A percentile compares a stretch with the other conserved stretches of the same genome.
Evolutionary conservation across 2,113 vertebrate genomes (phyloP).

Genomic region (Ceyx melanurus): DNA sequence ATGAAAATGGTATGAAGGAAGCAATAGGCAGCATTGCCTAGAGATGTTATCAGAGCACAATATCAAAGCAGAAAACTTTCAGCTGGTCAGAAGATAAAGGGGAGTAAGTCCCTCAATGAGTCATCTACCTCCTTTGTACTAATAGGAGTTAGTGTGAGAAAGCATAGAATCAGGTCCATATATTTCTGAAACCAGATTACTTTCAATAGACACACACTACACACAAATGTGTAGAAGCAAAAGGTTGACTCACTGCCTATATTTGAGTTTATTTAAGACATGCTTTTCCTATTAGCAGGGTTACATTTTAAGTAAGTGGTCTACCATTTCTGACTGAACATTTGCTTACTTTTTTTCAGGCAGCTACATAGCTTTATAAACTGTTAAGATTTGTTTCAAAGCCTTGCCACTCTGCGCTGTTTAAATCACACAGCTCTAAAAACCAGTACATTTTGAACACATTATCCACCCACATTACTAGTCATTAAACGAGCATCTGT

Average conservation of each 20-base stretch:
- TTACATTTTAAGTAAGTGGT: slow-evolving; percentile 74
- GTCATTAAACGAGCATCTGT: slow-evolving; percentile 53
- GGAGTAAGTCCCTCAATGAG: background rate
- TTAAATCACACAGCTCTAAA: slow-evolving; percentile 52
- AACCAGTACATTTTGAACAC: slow-evolving; percentile 61
- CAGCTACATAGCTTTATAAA: slow-evolving; percentile 71
- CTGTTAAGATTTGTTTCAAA: slow-evolving; percentile 62
- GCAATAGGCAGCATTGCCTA: background rate
- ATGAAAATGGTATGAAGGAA: background rate
- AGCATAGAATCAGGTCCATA: background rate
- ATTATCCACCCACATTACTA: slow-evolving; percentile 19
- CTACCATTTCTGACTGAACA: slow-evolving; percentile 69
- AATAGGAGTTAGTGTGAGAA: background rate
- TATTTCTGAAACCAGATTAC: slow-evolving; percentile 31
- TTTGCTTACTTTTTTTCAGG: slow-evolving; percentile 63
- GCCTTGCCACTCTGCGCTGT: slow-evolving; percentile 20
- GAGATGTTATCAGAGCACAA: background rate
- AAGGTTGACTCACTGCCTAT: slow-evolving; percentile 46
- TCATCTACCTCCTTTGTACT: background rate
- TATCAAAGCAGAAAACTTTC: background rate
- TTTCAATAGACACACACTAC: background rate
- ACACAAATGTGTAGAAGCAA: slow-evolving; percentile 21
- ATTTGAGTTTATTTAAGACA: slow-evolving; percentile 66
- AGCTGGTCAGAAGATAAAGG: background rate
- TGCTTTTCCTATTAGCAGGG: slow-evolving; percentile 65